phyloP scores from a whole-genome alignment of 37 sponge, comb jelly and placozoan species.

The Hexactinellida sp. region DNA sequence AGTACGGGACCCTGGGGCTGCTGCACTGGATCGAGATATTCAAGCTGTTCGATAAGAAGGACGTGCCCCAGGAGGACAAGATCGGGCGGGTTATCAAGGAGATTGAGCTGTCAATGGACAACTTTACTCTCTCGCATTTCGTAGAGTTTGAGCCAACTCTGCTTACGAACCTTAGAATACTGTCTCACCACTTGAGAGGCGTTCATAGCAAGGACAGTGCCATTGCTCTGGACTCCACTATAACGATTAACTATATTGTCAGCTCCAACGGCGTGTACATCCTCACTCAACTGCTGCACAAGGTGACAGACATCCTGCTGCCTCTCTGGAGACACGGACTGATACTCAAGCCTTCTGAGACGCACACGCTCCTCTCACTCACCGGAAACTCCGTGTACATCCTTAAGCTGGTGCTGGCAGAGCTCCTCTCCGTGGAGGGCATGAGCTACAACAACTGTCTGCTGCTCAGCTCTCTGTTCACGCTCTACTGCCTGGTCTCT shows the following conservation, averaged over 20 bases:
- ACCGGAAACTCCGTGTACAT: background rate
- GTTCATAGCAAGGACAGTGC: background rate
- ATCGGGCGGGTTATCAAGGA: background rate
- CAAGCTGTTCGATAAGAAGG: background rate
- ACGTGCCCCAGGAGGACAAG: background rate
- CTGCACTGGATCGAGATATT: background rate
- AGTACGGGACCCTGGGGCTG: background rate
- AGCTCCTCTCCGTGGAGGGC: background rate
- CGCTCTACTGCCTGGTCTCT: background rate
- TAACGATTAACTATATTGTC: background rate
- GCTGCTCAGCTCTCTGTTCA: background rate
- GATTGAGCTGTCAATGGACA: background rate
- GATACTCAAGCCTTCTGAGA: background rate
- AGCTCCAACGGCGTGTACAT: background rate
- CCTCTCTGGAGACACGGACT: slow-evolving; percentile 9
- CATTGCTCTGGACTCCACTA: background rate
- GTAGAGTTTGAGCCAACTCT: background rate
- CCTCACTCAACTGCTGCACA: background rate
- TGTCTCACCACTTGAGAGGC: background rate
- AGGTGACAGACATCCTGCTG: background rate
- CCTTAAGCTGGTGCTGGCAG: background rate
- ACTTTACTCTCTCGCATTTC: background rate
- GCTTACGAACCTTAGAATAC: background rate
- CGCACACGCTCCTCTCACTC: background rate
- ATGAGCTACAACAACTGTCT: background rate